Conservation (phyloP, 2,113 vertebrate species). For the Psittacara wagleri region DNA sequence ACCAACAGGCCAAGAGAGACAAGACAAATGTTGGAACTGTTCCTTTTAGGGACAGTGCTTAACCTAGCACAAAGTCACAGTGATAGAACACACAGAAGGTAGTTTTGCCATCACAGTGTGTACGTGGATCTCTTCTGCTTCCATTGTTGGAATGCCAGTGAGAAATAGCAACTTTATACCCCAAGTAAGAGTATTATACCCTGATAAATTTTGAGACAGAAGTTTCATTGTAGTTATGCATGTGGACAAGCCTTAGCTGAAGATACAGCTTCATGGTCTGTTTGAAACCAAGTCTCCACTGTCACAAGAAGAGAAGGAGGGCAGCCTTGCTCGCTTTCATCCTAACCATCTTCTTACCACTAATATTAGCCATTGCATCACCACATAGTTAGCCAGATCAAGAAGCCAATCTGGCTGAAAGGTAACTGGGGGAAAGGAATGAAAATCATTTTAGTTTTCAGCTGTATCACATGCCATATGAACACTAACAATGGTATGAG, state of each 20-base stretch:
- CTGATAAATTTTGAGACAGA: neutral
- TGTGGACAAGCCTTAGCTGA: neutral
- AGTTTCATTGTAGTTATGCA: neutral
- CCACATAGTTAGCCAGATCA: neutral
- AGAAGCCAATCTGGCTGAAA: neutral
- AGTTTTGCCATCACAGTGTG: neutral
- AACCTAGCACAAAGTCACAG: neutral
- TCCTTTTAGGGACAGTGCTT: neutral
- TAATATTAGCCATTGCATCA: neutral
- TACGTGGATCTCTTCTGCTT: neutral
- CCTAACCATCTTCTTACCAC: neutral
- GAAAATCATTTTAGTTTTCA: neutral
- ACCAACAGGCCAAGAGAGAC: neutral
- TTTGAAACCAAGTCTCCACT: neutral
- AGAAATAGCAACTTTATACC: neutral
- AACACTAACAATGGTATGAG: neutral
- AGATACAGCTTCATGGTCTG: neutral
- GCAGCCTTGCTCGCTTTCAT: fast-evolving
- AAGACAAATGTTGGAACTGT: fast-evolving
- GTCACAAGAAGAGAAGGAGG: neutral
- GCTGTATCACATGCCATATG: neutral
- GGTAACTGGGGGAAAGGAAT: neutral
- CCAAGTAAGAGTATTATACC: neutral
- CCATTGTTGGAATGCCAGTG: neutral
- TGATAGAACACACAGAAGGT: neutral